Evolutionary conservation across 2,113 vertebrate genomes (phyloP).

Genomic region (Oryzias woworae): DNA sequence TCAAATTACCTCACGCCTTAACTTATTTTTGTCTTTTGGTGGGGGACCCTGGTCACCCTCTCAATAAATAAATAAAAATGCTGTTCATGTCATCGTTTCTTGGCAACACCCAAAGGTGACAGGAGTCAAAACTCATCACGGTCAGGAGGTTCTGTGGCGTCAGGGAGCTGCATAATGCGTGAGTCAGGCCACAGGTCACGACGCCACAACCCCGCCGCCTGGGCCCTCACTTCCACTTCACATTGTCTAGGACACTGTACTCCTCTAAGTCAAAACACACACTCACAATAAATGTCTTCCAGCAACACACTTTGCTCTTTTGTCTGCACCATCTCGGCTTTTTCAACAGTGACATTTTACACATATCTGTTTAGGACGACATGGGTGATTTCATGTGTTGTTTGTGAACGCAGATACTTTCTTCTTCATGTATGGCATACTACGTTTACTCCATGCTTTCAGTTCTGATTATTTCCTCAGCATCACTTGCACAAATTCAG

Average conservation of each 20-base stretch:
- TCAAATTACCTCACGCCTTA: slow-evolving; percentile 6
- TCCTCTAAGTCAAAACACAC: slow-evolving; percentile 27
- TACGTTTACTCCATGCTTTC: slow-evolving; percentile 8
- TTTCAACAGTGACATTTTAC: slow-evolving; percentile 63
- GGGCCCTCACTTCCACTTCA: slow-evolving; percentile 81
- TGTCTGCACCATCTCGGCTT: slow-evolving; percentile 55
- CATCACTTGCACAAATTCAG: slow-evolving; percentile 5
- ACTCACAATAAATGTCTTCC: slow-evolving; percentile 57
- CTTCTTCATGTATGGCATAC: not conserved
- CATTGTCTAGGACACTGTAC: slow-evolving; percentile 60
- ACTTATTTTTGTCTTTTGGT: slow-evolving; percentile 9
- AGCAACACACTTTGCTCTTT: slow-evolving; percentile 70
- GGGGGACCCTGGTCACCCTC: slow-evolving; percentile 29
- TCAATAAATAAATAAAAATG: slow-evolving; percentile 31
- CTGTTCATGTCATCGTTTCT: slow-evolving; percentile 66
- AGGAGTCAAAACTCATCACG: slow-evolving; percentile 89
- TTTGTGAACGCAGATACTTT: not conserved
- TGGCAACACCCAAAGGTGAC: slow-evolving; percentile 86
- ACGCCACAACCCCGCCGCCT: slow-evolving; percentile 67
- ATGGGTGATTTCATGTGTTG: slow-evolving; percentile 22
- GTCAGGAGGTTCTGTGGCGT: slow-evolving; percentile 80
- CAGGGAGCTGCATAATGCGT: slow-evolving; percentile 79
- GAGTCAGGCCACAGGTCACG: slow-evolving; percentile 82
- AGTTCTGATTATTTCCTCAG: slow-evolving; percentile 1
- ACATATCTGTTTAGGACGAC: slow-evolving; percentile 39